A percentile compares a stretch with the other conserved stretches of the same genome.
These are phyloP conservation scores for Etheostoma cragini DNA, from an alignment of 2,113 vertebrate genomes.

Conservation along the genomic window DNA sequence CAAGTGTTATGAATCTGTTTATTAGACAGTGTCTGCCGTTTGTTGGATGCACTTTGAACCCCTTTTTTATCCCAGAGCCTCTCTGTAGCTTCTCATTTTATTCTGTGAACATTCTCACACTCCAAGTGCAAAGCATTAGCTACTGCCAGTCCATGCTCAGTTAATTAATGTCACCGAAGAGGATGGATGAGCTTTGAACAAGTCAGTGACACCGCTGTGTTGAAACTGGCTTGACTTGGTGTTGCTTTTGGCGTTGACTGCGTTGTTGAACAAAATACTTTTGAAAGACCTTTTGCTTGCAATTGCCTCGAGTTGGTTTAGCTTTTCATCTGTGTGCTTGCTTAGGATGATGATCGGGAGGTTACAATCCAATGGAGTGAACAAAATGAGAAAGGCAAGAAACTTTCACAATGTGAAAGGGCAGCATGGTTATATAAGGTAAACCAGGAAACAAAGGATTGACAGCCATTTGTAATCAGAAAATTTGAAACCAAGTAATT, in stretches of 20 bases:
- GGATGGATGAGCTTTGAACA: constrained; percentile 53
- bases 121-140: constrained; percentile 50
- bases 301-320: background rate
- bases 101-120: constrained; percentile 43
- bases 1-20: constrained; percentile 5
- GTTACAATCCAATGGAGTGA: background rate
- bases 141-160: constrained; percentile 41
- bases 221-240: constrained; percentile 13
- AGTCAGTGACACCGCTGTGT: constrained; percentile 31
- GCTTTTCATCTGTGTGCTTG: background rate
- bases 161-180: constrained; percentile 62
- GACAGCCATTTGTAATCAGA: background rate
- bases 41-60: background rate
- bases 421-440: background rate
- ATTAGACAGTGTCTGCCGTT: constrained; percentile 22
- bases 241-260: background rate
- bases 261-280: background rate
- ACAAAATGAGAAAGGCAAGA: background rate
- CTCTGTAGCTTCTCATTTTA: constrained; percentile 28
- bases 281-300: background rate
- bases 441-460: background rate
- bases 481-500: background rate
- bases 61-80: constrained; percentile 10
- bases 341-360: background rate
- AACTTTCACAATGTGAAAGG: too few species aligned